Base-by-base conservation (phyloP, 2,888 invertebrate species). In the Thera britannica region DNA sequence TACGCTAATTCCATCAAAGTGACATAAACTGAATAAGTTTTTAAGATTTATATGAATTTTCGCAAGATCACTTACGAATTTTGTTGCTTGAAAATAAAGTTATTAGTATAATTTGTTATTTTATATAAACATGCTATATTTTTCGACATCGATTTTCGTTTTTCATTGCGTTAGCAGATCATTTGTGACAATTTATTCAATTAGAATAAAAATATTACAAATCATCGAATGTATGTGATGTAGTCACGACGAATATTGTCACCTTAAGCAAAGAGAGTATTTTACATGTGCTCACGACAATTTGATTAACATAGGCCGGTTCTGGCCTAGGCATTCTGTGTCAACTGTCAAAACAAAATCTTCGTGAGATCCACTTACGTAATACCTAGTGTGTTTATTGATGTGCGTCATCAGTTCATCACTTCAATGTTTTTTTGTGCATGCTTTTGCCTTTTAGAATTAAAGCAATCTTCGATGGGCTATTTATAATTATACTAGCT, bases 301-400 rank as follows among this genome's bases (percentile, higher is more conserved):
- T 36, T 62, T 36, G 35, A 55, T 55, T 62, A 55, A 62, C 55
- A 62, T 48, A 55, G 55, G 46, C 6, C 52, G 12, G 35, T 62
- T 62, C 46, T 35, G 46, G 49, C 7, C 23, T 51, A 34, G 23
- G 44, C 44, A 8, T 49, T 59, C n/a, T 54, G 46, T 54, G 61
- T 23, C 23, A 23, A 23, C 23, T 54, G 61, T 54, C 54, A 61
- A 61, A 35, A 60, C 12, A 49, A 49, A 12, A 60, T 60, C 52
- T 52, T 52, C 52, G 52, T 52, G 52, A 51, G 36, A 9, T 35
- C 4, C n/a, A 49, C 23, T 41, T 58, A 34, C 57, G 23, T 56
- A 41, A 41, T 12, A 41, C n/a, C 4, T 56, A 41, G 38, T 41
- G 7, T 8, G 44, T 46, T 46, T 9, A 7, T 46, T 41, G 44